Evolutionary conservation across 2,888 invertebrate species (phyloP), one percentile per base, ranked within the genome.

Genomic region (Colostygia pectinataria): DNA sequence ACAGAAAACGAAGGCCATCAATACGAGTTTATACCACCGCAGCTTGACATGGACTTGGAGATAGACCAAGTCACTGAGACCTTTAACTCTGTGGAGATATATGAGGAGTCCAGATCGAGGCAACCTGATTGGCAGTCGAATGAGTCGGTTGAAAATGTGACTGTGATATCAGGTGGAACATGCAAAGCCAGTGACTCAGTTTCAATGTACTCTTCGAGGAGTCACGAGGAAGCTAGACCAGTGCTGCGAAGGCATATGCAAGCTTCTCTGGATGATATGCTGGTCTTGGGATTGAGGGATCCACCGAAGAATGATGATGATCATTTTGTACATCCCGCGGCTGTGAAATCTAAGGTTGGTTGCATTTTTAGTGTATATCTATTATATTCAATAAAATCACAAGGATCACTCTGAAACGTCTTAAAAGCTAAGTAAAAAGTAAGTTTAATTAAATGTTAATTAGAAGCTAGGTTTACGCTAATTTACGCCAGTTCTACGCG

Each of bases 231-330:
- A 49, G 77, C 86, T 1, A 61, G 85, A 9, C 84, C 83, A 2
- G 59, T 77, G 2, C 57, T 80, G 5, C 55, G 78, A 27, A 71
- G 68, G 43, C 84, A 83, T 24, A 59, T 91, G 60, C 91, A 89
- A 55, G 87, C 90, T 4, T 93, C 93, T 0, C 76, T 93, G 62
- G 93, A 93, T 53, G 92, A 93, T 60, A 92, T 93, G 73, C 85
- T 92, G 7, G 84, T 92, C 60, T 68, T 92, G 29, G 83, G 91
- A 0, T 29, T 83, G 10, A 64, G 78, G 1, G 78, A 81, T 1
- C 66, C 70, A 1, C 63, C 69, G 0, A 62, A 59, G 10, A 73
- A 78, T 45, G 84, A 90, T 43, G 84, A 86, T 18, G 80, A 80
- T 59, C 79, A 85, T 28, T 91, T 91, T 59, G 69, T 91, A 3